A percentile compares a stretch with the other conserved stretches of the same genome.
Conservation (phyloP, 2,113 vertebrate genomes). For the Rhea pennata region DNA sequence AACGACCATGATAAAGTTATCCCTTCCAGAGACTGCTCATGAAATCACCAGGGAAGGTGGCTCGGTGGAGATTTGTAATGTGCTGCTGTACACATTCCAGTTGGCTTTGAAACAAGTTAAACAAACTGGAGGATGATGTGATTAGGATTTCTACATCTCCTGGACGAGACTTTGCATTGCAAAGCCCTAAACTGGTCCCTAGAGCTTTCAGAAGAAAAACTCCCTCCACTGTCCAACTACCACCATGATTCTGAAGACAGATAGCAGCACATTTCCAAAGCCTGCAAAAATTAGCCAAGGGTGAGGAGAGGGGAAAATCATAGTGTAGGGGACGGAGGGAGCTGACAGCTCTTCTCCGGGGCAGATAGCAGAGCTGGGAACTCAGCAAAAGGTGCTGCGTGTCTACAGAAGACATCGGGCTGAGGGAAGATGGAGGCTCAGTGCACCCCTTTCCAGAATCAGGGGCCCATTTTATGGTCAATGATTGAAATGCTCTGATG, state of each 20-base stretch:
- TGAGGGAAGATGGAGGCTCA: background rate
- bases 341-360: background rate
- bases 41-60: background rate
- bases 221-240: background rate
- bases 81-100: background rate
- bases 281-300: background rate
- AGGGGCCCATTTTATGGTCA: conserved; percentile 29
- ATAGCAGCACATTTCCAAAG: background rate
- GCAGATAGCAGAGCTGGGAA: background rate
- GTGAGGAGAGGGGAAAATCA: background rate
- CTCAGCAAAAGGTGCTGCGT: background rate
- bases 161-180: background rate
- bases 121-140: background rate
- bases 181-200: background rate
- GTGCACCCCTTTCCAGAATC: background rate
- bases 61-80: background rate
- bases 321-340: background rate
- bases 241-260: background rate
- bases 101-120: background rate
- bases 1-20: background rate
- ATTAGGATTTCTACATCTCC: background rate
- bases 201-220: background rate
- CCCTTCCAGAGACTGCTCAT: background rate
- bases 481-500: background rate
- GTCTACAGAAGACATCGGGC: background rate